Base-by-base conservation (phyloP, 2,888 invertebrate genomes). In the Ormia ochracea region DNA sequence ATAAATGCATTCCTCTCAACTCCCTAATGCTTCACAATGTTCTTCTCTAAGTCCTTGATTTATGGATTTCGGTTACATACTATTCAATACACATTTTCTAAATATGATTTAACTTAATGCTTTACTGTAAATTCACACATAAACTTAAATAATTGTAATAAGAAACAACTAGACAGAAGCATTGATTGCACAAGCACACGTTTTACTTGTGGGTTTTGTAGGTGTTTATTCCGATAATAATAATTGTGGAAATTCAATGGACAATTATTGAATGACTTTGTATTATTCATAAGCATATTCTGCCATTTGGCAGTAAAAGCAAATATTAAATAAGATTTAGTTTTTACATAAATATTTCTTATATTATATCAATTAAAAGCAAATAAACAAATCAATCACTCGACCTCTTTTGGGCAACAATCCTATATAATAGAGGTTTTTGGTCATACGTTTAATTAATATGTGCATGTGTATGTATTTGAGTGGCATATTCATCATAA, bases 251-350 rank as follows among this genome's bases (percentile, higher is more conserved):
- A 28, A 10, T 28, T 38, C 26, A 48, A 50, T 58, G 10, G n/a
- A 10, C 14, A 48, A 31, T 45, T 56, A 19, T 33, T n/a, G 17
- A 3, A 1, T 6, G 3, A 6, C 14, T 21, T 54, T 38, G 10
- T 4, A 59, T 59, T 17, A 19, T 41, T 10, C 26, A 17, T 6
- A 17, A 17, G 14, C 7, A 17, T n/a, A n/a, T 3, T 43, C 41
- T 52, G n/a, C n/a, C 9, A 19, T 19, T 9, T 7, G n/a, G 9
- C 45, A 12, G 14, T 17, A 12, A 31, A 43, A 33, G 7, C 6
- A 31, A 43, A 54, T 19, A 54, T 43, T 21, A 45, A 56, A 33
- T 10, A 56, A 56, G 21, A 45, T 68, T 26, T 56, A 56, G 43
- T 23, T 43, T 56, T n/a, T n/a, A n/a, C n/a, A 45, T 10, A 41